These are phyloP conservation scores for Lysiphlebus fabarum DNA, from an alignment of 1,140 invertebrate species.

Conservation along the genomic window DNA sequence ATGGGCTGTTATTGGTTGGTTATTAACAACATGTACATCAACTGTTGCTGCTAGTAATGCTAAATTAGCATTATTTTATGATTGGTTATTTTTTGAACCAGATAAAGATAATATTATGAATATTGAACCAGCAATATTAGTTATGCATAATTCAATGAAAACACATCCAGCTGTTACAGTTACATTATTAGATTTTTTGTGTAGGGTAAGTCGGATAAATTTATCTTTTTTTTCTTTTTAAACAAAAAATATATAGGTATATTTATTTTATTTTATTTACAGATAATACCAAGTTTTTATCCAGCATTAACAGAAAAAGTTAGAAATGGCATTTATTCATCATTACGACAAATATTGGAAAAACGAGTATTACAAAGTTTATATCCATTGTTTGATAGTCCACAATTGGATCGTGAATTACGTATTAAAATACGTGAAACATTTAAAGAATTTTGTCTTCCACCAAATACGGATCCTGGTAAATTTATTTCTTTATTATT, in stretches of 20 bases:
- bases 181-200: constrained; percentile 92
- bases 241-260: background rate
- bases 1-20: constrained; percentile 98
- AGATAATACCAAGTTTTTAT: constrained; percentile 93
- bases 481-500: constrained; percentile 27
- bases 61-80: constrained; percentile 94
- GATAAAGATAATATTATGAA: constrained; percentile 99
- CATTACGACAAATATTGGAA: constrained; percentile 88
- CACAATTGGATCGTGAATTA: constrained; percentile 87
- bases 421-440: constrained; percentile 81
- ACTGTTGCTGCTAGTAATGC: constrained; percentile 92
- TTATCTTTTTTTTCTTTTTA: too few relatives aligned
- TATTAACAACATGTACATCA: constrained; percentile 93
- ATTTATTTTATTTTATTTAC: constrained; percentile 38
- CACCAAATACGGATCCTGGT: constrained; percentile 54
- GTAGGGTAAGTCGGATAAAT: constrained; percentile 60
- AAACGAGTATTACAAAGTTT: constrained; percentile 89
- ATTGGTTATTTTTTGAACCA: constrained; percentile 95
- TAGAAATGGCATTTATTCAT: constrained; percentile 84
- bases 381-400: constrained; percentile 88
- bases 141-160: constrained; percentile 96
- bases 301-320: constrained; percentile 81
- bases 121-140: constrained; percentile 96
- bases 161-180: constrained; percentile 94
- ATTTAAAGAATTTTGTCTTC: constrained; percentile 86